Conservation (phyloP, 2,888 invertebrate species). For the Corbicula japonica region DNA sequence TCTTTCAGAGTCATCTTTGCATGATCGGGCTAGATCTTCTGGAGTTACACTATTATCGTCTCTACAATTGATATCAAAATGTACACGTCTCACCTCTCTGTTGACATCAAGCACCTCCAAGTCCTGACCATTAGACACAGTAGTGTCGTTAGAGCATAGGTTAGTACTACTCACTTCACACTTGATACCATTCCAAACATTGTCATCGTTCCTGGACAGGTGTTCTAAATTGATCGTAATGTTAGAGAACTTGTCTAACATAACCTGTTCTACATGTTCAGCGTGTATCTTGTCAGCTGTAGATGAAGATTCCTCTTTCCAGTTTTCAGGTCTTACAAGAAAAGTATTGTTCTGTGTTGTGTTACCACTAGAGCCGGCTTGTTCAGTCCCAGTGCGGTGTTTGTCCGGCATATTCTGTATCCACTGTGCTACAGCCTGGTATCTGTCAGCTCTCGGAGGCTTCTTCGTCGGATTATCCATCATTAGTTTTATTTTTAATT, state of each 20-base stretch:
- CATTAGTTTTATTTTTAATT: neutral
- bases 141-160: neutral
- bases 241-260: neutral
- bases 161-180: conserved; percentile 2
- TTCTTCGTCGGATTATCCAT: too few species aligned
- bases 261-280: too few species aligned
- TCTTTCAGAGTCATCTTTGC: neutral
- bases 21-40: neutral
- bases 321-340: too few species aligned
- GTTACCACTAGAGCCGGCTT: too few species aligned
- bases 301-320: too few species aligned
- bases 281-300: too few species aligned
- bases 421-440: conserved; percentile 8
- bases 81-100: neutral
- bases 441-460: neutral
- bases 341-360: too few species aligned
- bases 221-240: neutral
- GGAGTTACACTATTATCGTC: neutral
- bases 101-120: neutral
- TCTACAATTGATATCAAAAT: neutral
- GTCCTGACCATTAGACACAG: neutral
- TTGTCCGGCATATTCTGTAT: conserved; percentile 7
- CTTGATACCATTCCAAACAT: neutral
- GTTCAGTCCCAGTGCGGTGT: too few species aligned
- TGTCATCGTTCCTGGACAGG: neutral